Conservation (phyloP, 2,797 vertebrate genomes). For the Schizopygopsis pylzovi region DNA sequence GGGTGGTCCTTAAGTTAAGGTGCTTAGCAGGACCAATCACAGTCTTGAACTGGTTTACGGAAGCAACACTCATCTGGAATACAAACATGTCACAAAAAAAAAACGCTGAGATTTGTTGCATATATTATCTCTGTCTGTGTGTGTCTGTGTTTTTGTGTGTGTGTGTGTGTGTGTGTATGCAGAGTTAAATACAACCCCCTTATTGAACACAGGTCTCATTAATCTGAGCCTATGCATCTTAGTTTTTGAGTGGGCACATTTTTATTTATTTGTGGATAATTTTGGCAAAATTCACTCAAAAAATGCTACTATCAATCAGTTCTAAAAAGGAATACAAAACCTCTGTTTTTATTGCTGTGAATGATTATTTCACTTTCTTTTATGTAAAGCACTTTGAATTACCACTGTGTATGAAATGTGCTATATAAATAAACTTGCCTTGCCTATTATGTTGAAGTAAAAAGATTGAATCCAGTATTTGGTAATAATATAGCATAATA, state of each 20-base stretch:
- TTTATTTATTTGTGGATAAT: not conserved
- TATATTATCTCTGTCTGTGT: too few species aligned
- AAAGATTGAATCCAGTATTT: not conserved
- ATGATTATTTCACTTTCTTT: too few species aligned
- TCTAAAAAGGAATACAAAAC: not conserved
- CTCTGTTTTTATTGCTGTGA: not conserved
- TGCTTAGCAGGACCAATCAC: not conserved
- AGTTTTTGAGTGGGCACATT: too few species aligned
- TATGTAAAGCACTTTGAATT: too few species aligned
- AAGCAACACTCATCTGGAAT: not conserved
- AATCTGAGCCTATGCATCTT: too few species aligned
- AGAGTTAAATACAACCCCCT: too few species aligned
- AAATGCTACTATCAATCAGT: not conserved
- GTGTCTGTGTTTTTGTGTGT: too few species aligned
- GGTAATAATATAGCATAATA: not conserved
- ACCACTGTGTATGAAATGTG: too few species aligned
- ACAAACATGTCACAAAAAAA: too few species aligned
- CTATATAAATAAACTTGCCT: too few species aligned
- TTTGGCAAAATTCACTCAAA: not conserved
- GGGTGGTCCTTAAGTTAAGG: not conserved
- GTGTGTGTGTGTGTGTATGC: too few species aligned
- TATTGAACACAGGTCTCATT: not conserved
- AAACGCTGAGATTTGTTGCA: too few species aligned
- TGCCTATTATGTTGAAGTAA: not conserved
- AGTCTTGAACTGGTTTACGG: not conserved